Base-by-base conservation (phyloP, 2,113 vertebrate species). In the Siniperca chuatsi region DNA sequence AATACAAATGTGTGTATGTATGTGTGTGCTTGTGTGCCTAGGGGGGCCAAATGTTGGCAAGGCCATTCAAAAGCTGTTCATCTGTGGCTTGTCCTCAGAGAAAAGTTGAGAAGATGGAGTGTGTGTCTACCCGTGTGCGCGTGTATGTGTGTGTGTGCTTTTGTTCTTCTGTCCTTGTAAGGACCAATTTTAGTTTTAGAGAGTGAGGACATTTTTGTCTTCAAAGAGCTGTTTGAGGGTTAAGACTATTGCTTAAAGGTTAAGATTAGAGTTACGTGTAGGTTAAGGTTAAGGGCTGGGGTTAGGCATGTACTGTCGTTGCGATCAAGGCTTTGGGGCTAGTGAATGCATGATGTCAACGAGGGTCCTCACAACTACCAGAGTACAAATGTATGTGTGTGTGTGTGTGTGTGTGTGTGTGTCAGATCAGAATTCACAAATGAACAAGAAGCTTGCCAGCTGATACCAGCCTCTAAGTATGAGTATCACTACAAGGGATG, bases 21-120 rank as follows among this genome's bases (percentile, higher is more conserved):
- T 64, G 57, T 57, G 37, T 46, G 62, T 79, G 29, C 9, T 29
- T 82, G 40, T 67, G 20, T 16, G 33, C 54, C 60, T 18, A 0
- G 33, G 50, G 54, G 40, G n/a, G 16, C 15, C 15, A 44, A 55
- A 73, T 82, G 46, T 64, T 82, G 69, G 69, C 69, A 69, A 64
- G 18, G 25, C 74, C 54, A 18, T 62, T 74, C 35, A 68, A 74
- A 82, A 78, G 35, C 66, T 77, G 75, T 40, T 68, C 52, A 60
- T 78, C n/a, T 78, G 60, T 82, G 44, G 6, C 33, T 44, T 55
- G 16, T 68, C 54, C 29, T 55, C n/a, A 37, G 73, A 52, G 67
- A 54, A 54, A 20, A 20, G 44, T 68, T 62, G 10, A 21, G 67
- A 71, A 55, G 37, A 75, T 55, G 37, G 67, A 73, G 58, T 72